phyloP scores from a whole-genome alignment of 2,113 vertebrate species.

The Pontoporia blainvillei region DNA sequence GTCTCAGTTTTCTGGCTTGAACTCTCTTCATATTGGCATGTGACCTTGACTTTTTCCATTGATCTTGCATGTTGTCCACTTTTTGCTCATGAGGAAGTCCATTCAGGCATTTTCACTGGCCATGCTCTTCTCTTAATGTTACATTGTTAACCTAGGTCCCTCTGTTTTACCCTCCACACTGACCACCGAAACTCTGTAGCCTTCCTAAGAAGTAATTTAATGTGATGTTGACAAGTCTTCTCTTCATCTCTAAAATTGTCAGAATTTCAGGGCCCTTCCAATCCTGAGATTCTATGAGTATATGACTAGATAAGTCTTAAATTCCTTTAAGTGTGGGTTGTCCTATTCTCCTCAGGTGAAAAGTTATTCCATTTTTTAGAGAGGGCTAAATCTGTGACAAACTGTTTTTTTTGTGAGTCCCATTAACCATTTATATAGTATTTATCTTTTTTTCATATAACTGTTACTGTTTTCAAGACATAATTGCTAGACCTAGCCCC shows the following conservation, averaged over 20 bases:
- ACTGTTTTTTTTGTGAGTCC: background rate
- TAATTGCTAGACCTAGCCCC: background rate
- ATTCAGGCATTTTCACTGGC: background rate
- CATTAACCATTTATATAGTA: background rate
- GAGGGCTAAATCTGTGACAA: background rate
- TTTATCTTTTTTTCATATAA: background rate
- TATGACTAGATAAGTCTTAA: background rate
- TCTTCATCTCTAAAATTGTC: background rate
- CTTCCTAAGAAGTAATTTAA: background rate
- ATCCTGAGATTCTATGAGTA: background rate
- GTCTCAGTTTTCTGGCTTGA: background rate
- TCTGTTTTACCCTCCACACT: background rate
- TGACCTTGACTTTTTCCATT: background rate
- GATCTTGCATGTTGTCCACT: background rate
- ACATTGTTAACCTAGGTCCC: fast-evolving
- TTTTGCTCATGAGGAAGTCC: background rate
- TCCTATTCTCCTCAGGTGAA: background rate
- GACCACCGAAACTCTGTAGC: background rate
- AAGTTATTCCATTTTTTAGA: background rate
- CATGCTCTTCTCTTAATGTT: fast-evolving
- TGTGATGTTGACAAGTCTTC: background rate
- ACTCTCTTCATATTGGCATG: background rate
- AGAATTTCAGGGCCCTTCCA: background rate
- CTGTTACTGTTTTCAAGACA: background rate
- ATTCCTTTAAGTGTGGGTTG: background rate